phyloP scores from a whole-genome alignment of 1,140 invertebrate species.

The Hyles euphorbiae region DNA sequence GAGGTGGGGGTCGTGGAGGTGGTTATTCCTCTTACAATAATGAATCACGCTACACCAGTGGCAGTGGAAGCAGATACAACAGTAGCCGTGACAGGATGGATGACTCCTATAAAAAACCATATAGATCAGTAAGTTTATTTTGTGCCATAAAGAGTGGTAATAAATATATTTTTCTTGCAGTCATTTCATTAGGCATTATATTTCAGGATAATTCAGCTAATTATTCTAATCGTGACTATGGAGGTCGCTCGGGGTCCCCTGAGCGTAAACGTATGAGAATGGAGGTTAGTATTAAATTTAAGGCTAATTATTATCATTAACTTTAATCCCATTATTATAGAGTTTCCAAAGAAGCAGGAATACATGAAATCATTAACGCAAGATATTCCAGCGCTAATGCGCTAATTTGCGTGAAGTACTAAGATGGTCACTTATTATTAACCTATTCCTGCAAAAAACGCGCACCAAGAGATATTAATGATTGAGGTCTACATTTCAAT shows the following conservation, averaged over 20 bases:
- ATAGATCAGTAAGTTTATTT: conserved; percentile 62
- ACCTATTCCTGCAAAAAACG: no score
- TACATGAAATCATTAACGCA: no score
- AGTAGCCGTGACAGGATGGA: conserved; percentile 65
- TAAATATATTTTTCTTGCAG: background rate
- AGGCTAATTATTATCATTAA: no score
- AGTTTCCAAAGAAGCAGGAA: no score
- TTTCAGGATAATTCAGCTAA: conserved; percentile 53
- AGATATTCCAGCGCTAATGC: no score
- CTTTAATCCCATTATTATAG: no score
- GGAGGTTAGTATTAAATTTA: conserved; percentile 53
- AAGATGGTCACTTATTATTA: no score
- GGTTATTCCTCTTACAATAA: conserved; percentile 54
- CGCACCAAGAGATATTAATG: no score
- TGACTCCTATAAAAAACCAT: conserved; percentile 69
- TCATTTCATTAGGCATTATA: conserved; percentile 10
- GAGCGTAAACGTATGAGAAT: conserved; percentile 73
- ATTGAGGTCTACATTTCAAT: no score
- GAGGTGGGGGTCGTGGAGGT: conserved; percentile 44
- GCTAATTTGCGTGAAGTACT: no score
- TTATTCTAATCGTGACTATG: conserved; percentile 68
- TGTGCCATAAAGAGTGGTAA: conserved; percentile 23
- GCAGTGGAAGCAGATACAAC: conserved; percentile 54
- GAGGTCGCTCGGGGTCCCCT: conserved; percentile 61
- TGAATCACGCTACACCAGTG: conserved; percentile 57